These are phyloP conservation scores for Thymelicus acteon DNA, from an alignment of 2,888 invertebrate species.

Conservation along the genomic window DNA sequence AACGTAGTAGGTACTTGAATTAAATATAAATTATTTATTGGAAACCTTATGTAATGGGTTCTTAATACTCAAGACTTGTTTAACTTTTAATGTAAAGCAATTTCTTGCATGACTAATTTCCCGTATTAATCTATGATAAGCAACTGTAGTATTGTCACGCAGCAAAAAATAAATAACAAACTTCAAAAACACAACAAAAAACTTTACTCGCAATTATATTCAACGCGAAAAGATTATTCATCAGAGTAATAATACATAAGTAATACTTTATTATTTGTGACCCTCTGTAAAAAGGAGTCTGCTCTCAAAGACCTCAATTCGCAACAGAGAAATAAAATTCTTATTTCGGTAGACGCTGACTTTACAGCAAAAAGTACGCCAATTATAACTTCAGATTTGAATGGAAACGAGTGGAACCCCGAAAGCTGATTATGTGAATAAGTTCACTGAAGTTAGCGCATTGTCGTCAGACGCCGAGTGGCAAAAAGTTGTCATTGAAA, in stretches of 20 bases:
- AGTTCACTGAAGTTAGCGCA: slow-evolving; percentile 20
- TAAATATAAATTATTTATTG: no score
- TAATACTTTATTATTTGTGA: not conserved
- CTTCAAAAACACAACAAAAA: not conserved
- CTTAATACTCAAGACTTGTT: no score
- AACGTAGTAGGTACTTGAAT: no score
- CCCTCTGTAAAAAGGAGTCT: not conserved
- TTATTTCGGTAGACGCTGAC: slow-evolving; percentile 16
- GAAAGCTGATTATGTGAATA: slow-evolving; percentile 22
- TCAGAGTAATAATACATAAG: not conserved
- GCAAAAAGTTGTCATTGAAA: slow-evolving; percentile 1
- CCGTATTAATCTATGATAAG: no score
- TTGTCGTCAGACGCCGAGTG: slow-evolving; percentile 17
- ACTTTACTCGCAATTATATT: not conserved
- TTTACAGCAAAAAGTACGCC: slow-evolving; percentile 20
- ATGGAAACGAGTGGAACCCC: slow-evolving; percentile 20
- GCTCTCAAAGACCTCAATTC: slow-evolving; percentile 1
- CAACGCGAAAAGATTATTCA: not conserved
- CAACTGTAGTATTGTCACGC: no score
- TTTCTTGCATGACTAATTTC: no score
- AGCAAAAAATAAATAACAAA: not conserved
- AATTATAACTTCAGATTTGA: slow-evolving; percentile 31
- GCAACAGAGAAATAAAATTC: slow-evolving; percentile 16
- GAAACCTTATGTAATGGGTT: no score
- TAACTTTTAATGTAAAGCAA: no score